Evolutionary conservation across 2,888 invertebrate genomes (phyloP).

Genomic region (Helicoverpa assulta): DNA sequence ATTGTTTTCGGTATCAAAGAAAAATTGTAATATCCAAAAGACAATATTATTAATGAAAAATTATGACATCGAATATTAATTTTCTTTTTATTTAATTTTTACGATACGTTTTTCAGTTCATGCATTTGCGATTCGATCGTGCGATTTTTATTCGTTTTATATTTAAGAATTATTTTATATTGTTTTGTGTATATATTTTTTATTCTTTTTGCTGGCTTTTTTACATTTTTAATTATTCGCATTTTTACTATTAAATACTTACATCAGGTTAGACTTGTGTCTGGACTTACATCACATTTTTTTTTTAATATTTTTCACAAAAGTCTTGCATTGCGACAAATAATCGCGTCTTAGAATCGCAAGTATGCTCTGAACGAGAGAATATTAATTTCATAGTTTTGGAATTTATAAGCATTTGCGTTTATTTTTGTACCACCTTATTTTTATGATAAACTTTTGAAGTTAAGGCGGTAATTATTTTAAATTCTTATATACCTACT

Average conservation of each 20-base stretch:
- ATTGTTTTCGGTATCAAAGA: constrained; percentile 39
- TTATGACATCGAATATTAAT: constrained; percentile 48
- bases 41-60: constrained; percentile 33
- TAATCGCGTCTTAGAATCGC: constrained; percentile 31
- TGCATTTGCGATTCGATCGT: constrained; percentile 40
- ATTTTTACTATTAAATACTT: not conserved
- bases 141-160: constrained; percentile 16
- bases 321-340: not conserved
- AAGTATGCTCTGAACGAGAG: constrained; percentile 29
- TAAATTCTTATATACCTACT: not conserved
- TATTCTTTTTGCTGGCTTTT: not conserved
- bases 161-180: constrained; percentile 2
- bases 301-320: not conserved
- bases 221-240: not conserved
- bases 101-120: constrained; percentile 26
- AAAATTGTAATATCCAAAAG: constrained; percentile 27
- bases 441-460: constrained; percentile 16
- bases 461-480: not conserved
- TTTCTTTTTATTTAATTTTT: constrained; percentile 26
- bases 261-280: too few species aligned
- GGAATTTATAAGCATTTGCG: constrained; percentile 45
- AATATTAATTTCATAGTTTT: constrained; percentile 14
- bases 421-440: constrained; percentile 53
- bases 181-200: constrained; percentile 17
- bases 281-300: constrained; percentile 19